Evolutionary conservation across 1,140 invertebrate species (phyloP), one percentile per base, ranked within the genome.

Genomic region (Lucilia cuprina): DNA sequence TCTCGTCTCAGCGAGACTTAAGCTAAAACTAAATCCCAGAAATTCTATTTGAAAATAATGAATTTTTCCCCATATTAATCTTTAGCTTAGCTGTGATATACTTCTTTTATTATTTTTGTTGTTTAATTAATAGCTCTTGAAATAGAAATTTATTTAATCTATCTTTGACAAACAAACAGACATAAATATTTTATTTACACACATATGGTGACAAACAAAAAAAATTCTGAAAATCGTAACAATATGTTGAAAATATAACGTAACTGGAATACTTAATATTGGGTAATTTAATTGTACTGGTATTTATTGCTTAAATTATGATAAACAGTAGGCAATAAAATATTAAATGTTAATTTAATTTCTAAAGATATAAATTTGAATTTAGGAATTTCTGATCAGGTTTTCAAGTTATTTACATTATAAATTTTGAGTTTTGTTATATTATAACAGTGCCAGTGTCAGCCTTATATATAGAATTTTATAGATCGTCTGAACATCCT

Each of bases 11-110:
- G 47, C 77, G 77, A 80, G 41, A 21, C 47, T 80, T 80, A 80
- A 19, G 77, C 19, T 80, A 41, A 80, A 80, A 80, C 77, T 80
- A 80, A 78, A 49, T 47, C 65, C 77, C n/a, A 80, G 77, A 80
- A 80, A 21, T 50, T 21, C 10, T 21, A 19, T 60, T 7, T 49
- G 41, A 80, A 19, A 80, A 49, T 19, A 80, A 80, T 49, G 1
- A 2, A 50, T 50, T 80, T 49, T n/a, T 41, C 47, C 35, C n/a
- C 77, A 12, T 47, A 80, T 17, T 80, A 49, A 80, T 80, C 77
- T 80, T 21, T 80, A n/a, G 65, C 21, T 55, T 70, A 25, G 65
- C 65, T 21, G 65, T 70, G 65, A 70, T 70, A 70, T 25, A 21
- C 25, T 25, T 55, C 4, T 55, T 55, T 70, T 70, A 2, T 21